Evolutionary conservation across 2,113 vertebrate species (phyloP).

Genomic region (Engystomops pustulosus): DNA sequence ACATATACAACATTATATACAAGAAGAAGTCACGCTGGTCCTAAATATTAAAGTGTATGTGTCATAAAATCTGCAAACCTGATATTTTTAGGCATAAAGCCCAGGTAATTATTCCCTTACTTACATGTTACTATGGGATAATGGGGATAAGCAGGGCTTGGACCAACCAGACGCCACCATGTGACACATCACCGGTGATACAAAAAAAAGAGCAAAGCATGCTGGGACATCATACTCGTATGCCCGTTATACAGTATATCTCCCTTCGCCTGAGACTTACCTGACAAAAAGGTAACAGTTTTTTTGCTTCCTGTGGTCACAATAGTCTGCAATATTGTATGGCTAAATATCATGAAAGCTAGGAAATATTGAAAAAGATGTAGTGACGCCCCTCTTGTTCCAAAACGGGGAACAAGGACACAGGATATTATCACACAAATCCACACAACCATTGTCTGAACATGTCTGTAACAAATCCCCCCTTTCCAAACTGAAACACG

Average conservation of each 20-base stretch:
- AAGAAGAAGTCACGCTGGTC: conserved; percentile 33
- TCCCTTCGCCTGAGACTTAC: background rate
- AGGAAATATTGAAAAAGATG: conserved; percentile 69
- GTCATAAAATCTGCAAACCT: conserved; percentile 47
- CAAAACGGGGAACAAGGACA: background rate
- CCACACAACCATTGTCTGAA: conserved; percentile 67
- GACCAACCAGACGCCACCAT: background rate
- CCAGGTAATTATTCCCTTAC: conserved; percentile 28
- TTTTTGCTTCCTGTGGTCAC: conserved; percentile 65
- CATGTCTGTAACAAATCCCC: conserved; percentile 76
- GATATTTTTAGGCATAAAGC: conserved; percentile 36
- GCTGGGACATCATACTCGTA: background rate
- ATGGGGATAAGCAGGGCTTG: background rate
- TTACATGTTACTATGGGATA: background rate
- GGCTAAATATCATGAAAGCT: conserved; percentile 70
- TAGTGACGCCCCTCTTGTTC: conserved; percentile 19
- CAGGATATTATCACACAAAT: background rate
- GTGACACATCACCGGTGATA: background rate
- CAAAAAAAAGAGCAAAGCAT: background rate
- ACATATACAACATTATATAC: conserved; percentile 43
- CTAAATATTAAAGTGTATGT: conserved; percentile 9
- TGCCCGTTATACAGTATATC: background rate
- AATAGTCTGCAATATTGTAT: conserved; percentile 81
- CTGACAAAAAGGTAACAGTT: conserved; percentile 55
- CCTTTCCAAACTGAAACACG: conserved; percentile 74